Base-by-base conservation (phyloP, 2,888 invertebrate genomes). In the Aromia moschata region DNA sequence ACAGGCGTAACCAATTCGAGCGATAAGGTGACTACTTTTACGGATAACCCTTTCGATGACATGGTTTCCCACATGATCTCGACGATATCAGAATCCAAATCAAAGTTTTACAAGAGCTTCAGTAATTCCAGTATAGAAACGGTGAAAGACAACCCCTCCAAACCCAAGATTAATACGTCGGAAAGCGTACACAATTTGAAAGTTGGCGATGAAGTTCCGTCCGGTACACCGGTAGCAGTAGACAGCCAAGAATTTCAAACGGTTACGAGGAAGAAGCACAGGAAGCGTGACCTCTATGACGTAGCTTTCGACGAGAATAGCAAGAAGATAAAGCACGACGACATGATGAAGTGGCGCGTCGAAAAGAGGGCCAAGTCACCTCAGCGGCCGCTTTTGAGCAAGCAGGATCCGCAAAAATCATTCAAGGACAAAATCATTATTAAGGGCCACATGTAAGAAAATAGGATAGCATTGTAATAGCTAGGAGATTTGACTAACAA, bases 291-390 rank as follows among this genome's bases (percentile, higher is more conserved):
- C 17, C 18, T 70, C 11, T 71, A 70, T 14, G 55, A 67, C 10
- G 36, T 61, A 2, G 62, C 63, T 1, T 71, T 70, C 33, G 71
- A 67, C 7, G 33, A 53, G 2, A 41, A 68, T 51, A 63, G 66
- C 15, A 62, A 67, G 31, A 63, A 56, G 40, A 64, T 70, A 16
- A 70, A 57, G 15, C 49, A 64, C 15, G 44, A 59, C 11, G 68
- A 71, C 31, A 41, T 52, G 12, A 33, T 47, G 11, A 61, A 56
- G 15, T 63, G 62, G 64, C 44, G 25, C 5, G 14, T 33, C 15
- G 40, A 36, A n/a, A 30, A 33, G 46, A 53, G 25, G 33, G n/a
- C 47, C 17, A 37, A 10, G 18, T 2, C 33, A 16, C 46, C 11
- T 5, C 17, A 36, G 1, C 47, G 20, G 11, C 40, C 40, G 2